A percentile compares a stretch with the other conserved stretches of the same genome.
Evolutionary conservation across 64 coral and sea anemone species (phyloP).

Genomic region (Stichodactyla mertensii): DNA sequence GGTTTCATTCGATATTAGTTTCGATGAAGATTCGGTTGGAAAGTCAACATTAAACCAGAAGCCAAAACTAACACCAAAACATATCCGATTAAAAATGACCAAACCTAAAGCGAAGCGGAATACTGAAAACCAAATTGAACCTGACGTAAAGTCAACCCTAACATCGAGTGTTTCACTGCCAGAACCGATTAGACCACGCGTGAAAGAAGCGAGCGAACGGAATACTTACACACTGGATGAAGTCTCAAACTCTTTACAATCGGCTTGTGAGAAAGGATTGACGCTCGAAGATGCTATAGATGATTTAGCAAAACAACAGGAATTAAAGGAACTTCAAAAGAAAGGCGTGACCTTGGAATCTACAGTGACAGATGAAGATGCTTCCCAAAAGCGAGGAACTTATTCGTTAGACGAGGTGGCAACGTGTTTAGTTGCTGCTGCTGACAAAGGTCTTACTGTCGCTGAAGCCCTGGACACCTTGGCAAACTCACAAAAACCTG

Average conservation of each 20-base stretch:
- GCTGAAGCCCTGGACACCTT: conserved; percentile 37
- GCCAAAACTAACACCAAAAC: conserved; percentile 12
- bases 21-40: conserved; percentile 9
- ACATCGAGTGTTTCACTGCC: neutral
- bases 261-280: conserved; percentile 14
- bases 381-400: conserved; percentile 23
- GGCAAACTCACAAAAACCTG: neutral
- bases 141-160: neutral
- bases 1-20: conserved; percentile 21
- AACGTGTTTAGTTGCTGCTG: conserved; percentile 22
- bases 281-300: conserved; percentile 37
- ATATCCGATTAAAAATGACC: conserved; percentile 13
- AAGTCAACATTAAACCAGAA: neutral
- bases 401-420: conserved; percentile 48
- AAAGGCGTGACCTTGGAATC: neutral
- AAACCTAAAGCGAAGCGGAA: neutral
- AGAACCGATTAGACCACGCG: neutral
- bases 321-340: neutral
- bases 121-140: neutral
- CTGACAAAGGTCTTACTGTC: conserved; percentile 25
- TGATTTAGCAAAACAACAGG: conserved; percentile 19
- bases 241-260: conserved; percentile 36
- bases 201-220: neutral
- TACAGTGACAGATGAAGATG: neutral
- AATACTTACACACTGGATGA: conserved; percentile 45